phyloP scores from a whole-genome alignment of 2,113 vertebrate species.

The Varanus salvator region DNA sequence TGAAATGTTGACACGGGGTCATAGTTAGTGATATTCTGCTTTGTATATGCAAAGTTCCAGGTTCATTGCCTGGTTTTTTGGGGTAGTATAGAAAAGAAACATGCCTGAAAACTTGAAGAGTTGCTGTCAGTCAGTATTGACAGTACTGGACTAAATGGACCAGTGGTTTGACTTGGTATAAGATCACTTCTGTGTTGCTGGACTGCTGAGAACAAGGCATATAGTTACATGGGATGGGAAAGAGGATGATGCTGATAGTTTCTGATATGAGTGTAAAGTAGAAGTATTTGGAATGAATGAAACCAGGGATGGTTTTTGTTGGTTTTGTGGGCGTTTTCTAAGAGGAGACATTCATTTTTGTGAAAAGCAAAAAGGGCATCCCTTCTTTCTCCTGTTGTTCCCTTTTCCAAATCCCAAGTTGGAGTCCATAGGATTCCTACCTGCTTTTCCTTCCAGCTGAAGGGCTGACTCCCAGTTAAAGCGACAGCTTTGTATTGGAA shows the following conservation, averaged over 20 bases:
- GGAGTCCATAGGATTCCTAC: constrained; percentile 64
- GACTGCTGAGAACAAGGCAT: neutral
- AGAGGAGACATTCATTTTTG: rapidly evolving
- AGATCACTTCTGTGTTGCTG: neutral
- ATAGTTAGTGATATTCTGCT: too few relatives aligned
- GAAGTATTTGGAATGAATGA: constrained; percentile 15
- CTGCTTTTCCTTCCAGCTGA: constrained; percentile 70
- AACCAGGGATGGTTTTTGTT: neutral
- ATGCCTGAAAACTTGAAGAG: too few relatives aligned
- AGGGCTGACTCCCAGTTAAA: constrained; percentile 69
- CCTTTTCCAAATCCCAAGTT: constrained; percentile 51
- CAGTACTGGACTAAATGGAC: too few relatives aligned
- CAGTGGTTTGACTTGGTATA: too few relatives aligned
- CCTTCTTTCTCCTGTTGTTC: constrained; percentile 6
- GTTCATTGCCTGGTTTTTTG: too few relatives aligned
- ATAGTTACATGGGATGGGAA: neutral
- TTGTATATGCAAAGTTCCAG: too few relatives aligned
- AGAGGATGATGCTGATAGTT: rapidly evolving
- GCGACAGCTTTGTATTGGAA: constrained; percentile 79
- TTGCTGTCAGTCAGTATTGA: too few relatives aligned
- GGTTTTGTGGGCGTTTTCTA: neutral
- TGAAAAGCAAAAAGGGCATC: constrained; percentile 9
- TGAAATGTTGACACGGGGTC: too few relatives aligned
- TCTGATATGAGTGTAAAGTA: constrained; percentile 11
- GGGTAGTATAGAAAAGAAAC: too few relatives aligned